Conservation (phyloP, 2,113 vertebrate genomes). For the Vicugna pacos region DNA sequence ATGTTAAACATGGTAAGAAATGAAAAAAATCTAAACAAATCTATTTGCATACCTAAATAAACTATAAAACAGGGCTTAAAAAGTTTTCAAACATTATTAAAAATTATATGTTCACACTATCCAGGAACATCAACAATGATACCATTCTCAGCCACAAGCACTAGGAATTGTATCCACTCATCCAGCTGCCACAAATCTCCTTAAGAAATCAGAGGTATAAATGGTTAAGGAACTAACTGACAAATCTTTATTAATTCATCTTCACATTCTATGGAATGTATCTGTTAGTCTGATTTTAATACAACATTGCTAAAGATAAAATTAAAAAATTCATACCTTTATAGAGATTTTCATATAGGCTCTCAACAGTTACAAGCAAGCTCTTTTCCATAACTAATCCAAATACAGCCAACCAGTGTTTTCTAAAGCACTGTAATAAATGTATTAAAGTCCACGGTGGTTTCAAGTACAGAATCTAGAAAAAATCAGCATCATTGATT, state of each 20-base stretch:
- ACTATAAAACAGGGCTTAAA: not conserved
- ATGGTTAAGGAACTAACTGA: not conserved
- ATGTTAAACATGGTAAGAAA: conserved; percentile 2
- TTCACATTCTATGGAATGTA: not conserved
- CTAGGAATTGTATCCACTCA: not conserved
- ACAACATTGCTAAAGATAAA: conserved; percentile 25
- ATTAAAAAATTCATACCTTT: conserved; percentile 86
- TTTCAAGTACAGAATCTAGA: conserved; percentile 92
- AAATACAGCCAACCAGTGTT: conserved; percentile 97
- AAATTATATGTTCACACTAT: conserved; percentile 19
- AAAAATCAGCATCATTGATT: conserved; percentile 52
- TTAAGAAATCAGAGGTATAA: conserved; percentile 10
- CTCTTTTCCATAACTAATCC: conserved; percentile 90
- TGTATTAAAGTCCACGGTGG: conserved; percentile 94
- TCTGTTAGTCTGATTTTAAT: conserved; percentile 41
- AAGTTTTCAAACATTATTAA: conserved; percentile 9
- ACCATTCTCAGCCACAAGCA: not conserved
- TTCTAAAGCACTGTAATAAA: conserved; percentile 92
- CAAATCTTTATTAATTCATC: conserved; percentile 14
- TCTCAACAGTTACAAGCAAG: conserved; percentile 87
- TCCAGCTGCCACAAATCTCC: not conserved
- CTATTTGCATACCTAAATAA: not conserved
- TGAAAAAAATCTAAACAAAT: not conserved
- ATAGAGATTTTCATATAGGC: conserved; percentile 88
- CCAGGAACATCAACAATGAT: conserved; percentile 42